phyloP scores from a whole-genome alignment of 1,140 invertebrate species.

The Halesus radiatus region DNA sequence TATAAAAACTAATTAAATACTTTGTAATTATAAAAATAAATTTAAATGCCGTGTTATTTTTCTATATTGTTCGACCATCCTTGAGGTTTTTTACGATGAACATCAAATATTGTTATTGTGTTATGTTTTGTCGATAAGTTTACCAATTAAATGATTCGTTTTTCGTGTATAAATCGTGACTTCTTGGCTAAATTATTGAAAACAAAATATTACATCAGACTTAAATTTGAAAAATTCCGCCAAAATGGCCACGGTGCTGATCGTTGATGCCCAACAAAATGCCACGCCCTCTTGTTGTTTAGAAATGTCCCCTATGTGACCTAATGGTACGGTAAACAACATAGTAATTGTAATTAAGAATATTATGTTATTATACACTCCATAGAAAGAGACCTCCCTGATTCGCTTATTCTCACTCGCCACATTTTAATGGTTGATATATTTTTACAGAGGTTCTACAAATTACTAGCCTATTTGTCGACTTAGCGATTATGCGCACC shows the following conservation, averaged over 20 bases:
- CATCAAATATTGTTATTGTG: constrained; percentile 50
- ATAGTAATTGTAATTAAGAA: background rate
- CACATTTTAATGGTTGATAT: background rate
- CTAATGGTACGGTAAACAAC: background rate
- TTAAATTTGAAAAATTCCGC: background rate
- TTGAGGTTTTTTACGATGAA: no score
- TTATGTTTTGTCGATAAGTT: background rate
- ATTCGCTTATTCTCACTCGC: background rate
- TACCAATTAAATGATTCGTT: background rate
- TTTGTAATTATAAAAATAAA: no score
- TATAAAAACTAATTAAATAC: no score
- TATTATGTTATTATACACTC: background rate
- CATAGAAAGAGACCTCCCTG: background rate
- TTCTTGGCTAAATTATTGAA: background rate
- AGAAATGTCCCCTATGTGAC: background rate
- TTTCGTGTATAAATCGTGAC: background rate
- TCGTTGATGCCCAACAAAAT: background rate
- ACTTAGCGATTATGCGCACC: background rate
- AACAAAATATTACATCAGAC: background rate
- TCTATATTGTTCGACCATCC: no score
- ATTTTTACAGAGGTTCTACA: background rate
- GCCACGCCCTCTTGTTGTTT: background rate
- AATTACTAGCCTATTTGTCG: background rate
- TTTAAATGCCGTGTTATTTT: no score
- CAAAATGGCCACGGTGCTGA: background rate